Percentiles rank a stretch among this genome's conserved stretches.
These are phyloP conservation scores for Cerceris ruficornis DNA, from an alignment of 2,888 invertebrate species.

Conservation along the genomic window DNA sequence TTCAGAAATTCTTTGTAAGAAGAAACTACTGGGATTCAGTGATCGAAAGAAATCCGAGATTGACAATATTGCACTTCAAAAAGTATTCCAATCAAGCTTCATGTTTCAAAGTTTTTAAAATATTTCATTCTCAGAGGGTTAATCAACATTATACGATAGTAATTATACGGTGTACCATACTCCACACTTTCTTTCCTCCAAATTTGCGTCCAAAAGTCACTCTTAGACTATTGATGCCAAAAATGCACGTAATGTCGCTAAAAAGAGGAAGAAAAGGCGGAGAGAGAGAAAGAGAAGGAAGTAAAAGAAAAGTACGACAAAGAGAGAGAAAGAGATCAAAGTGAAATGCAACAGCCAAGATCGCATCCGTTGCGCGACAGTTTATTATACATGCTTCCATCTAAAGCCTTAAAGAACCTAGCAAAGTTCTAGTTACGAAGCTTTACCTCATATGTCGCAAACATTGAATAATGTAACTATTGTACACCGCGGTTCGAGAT, in stretches of 20 bases:
- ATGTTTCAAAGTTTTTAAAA: no score
- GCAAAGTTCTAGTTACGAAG: constrained; percentile 68
- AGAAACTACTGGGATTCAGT: no score
- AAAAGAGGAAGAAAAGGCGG: neutral
- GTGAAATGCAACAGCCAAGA: constrained; percentile 2
- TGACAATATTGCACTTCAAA: no score
- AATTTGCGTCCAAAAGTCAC: no score
- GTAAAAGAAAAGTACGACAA: neutral
- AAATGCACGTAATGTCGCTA: neutral
- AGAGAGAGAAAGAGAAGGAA: neutral
- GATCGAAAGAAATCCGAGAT: no score
- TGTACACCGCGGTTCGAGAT: constrained; percentile 39
- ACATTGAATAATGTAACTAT: constrained; percentile 62
- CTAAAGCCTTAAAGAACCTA: constrained; percentile 71
- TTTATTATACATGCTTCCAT: constrained; percentile 75
- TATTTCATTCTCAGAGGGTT: no score
- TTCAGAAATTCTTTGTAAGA: no score
- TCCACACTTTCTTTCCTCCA: no score
- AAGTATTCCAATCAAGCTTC: no score
- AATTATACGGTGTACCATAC: no score
- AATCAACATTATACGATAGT: no score
- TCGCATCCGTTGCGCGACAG: constrained; percentile 28
- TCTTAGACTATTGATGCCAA: no score
- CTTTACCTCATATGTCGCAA: constrained; percentile 64
- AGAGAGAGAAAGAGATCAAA: neutral